Evolutionary conservation across 2,113 vertebrate species (phyloP).

Genomic region (Chloropsis cyanopogon): DNA sequence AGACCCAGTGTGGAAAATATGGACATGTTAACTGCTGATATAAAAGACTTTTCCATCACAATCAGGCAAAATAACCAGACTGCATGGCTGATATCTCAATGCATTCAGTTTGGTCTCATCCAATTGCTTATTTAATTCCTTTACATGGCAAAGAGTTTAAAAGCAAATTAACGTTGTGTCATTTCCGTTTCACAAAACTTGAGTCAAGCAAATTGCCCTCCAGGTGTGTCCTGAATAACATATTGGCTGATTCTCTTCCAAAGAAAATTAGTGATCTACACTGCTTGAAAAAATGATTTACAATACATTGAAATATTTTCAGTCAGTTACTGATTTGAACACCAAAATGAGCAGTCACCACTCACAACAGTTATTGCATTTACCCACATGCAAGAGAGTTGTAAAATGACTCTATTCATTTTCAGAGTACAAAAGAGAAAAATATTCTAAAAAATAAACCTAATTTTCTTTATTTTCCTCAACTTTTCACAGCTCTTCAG

Average conservation of each 20-base stretch:
- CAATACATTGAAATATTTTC: background rate
- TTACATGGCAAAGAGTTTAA: slow-evolving; percentile 42
- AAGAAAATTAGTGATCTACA: slow-evolving; percentile 10
- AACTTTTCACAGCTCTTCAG: background rate
- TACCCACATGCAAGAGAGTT: background rate
- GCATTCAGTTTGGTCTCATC: slow-evolving; percentile 36
- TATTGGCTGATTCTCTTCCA: background rate
- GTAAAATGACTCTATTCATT: background rate
- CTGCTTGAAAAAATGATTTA: slow-evolving; percentile 5
- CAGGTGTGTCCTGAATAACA: slow-evolving; percentile 32
- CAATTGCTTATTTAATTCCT: slow-evolving; percentile 43
- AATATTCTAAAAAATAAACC: background rate
- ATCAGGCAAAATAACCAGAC: background rate
- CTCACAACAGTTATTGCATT: background rate
- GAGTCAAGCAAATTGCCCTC: slow-evolving; percentile 47
- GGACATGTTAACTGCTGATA: background rate
- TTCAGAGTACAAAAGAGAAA: background rate
- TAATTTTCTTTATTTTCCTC: background rate
- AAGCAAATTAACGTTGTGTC: slow-evolving; percentile 52
- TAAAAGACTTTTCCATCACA: background rate
- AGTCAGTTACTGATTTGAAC: slow-evolving; percentile 8
- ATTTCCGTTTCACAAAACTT: slow-evolving; percentile 48
- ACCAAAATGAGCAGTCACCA: background rate
- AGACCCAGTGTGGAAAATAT: background rate
- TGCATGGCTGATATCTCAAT: slow-evolving; percentile 29